Evolutionary conservation across 2,888 invertebrate species (phyloP).

Genomic region (Lottia scabra): DNA sequence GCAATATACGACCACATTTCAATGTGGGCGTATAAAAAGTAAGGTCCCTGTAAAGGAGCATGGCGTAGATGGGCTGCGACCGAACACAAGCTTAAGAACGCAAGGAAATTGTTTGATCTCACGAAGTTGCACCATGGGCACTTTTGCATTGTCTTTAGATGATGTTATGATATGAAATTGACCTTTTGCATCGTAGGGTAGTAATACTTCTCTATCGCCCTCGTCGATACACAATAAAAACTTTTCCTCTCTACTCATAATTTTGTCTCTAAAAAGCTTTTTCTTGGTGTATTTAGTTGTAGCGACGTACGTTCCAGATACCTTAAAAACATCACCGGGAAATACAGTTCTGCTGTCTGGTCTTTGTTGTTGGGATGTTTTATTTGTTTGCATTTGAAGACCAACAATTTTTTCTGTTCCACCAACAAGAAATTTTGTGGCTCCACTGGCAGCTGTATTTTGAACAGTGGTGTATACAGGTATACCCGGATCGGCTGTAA

Average conservation of each 20-base stretch:
- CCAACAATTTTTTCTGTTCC: conserved; percentile 44
- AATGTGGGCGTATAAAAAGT: too few relatives aligned
- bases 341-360: conserved; percentile 36
- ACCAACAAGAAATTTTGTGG: conserved; percentile 50
- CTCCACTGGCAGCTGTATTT: conserved; percentile 44
- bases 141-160: conserved; percentile 21
- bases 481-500: conserved; percentile 36
- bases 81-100: conserved; percentile 54
- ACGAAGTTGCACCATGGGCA: conserved; percentile 47
- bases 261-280: conserved; percentile 40
- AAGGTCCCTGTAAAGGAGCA: conserved; percentile 57
- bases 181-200: conserved; percentile 49
- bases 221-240: conserved; percentile 52
- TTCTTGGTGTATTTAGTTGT: conserved; percentile 42
- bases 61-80: conserved; percentile 50
- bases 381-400: conserved; percentile 34
- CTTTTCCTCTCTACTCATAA: conserved; percentile 39
- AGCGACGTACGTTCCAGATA: conserved; percentile 47
- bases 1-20: too few relatives aligned
- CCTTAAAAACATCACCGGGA: conserved; percentile 49
- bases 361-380: neutral
- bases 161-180: conserved; percentile 48
- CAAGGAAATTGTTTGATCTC: conserved; percentile 51
- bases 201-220: conserved; percentile 45
- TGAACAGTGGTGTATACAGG: conserved; percentile 48